phyloP scores from a whole-genome alignment of 2,113 vertebrate species.

The Peromyscus maniculatus region DNA sequence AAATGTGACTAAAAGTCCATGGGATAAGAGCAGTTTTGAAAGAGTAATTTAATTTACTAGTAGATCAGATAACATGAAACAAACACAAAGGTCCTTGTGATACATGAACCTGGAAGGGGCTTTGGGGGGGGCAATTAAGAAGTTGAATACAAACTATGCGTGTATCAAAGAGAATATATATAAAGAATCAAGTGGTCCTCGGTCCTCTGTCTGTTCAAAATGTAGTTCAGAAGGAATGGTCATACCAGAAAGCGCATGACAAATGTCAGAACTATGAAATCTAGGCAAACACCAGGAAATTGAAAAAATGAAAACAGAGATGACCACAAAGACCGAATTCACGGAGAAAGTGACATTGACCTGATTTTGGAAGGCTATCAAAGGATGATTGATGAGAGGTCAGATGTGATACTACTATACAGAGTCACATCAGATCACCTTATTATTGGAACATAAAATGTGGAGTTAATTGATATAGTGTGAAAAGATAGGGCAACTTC shows the following conservation, averaged over 20 bases:
- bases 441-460: background rate
- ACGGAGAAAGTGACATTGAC: background rate
- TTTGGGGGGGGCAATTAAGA: background rate
- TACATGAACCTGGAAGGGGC: background rate
- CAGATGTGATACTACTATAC: background rate
- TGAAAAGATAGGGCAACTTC: background rate
- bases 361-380: background rate
- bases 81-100: background rate
- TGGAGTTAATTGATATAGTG: background rate
- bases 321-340: background rate
- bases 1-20: background rate
- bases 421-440: background rate
- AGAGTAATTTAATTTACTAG: background rate
- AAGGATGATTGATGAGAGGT: background rate
- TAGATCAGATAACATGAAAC: background rate
- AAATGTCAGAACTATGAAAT: background rate
- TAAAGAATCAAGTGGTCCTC: background rate
- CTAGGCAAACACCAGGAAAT: background rate
- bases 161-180: background rate
- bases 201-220: background rate
- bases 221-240: background rate
- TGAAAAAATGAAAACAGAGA: background rate
- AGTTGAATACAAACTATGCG: background rate
- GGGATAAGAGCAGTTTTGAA: background rate
- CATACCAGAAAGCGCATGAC: background rate